Evolutionary conservation across 1,140 invertebrate genomes (phyloP).

Genomic region (Hyles vespertilio): DNA sequence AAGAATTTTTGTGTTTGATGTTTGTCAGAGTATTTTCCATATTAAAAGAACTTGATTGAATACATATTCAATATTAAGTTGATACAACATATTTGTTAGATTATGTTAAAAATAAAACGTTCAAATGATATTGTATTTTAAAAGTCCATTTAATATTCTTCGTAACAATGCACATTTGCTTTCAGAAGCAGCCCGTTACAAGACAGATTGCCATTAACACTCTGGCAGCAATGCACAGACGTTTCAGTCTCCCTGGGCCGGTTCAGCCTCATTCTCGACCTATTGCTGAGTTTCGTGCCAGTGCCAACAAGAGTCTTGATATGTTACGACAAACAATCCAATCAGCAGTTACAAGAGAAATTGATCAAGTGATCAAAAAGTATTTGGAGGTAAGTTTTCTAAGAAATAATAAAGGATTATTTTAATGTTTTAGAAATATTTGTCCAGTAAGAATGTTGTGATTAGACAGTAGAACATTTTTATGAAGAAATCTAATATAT

Average conservation of each 20-base stretch:
- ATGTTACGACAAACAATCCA: constrained; percentile 85
- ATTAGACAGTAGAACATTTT: too few relatives aligned
- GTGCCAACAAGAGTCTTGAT: constrained; percentile 84
- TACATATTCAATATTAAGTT: too few relatives aligned
- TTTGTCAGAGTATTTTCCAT: too few relatives aligned
- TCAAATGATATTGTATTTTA: too few relatives aligned
- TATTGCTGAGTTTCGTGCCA: constrained; percentile 73
- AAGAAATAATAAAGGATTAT: too few relatives aligned
- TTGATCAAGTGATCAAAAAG: constrained; percentile 84
- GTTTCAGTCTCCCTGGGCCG: constrained; percentile 74
- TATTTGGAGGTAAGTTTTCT: constrained; percentile 81
- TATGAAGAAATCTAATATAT: too few relatives aligned
- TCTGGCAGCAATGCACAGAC: constrained; percentile 75
- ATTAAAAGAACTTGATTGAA: too few relatives aligned
- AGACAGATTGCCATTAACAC: constrained; percentile 79
- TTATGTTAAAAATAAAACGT: too few relatives aligned
- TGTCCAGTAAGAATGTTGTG: too few relatives aligned
- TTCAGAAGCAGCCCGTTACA: constrained; percentile 78
- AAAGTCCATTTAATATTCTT: background rate
- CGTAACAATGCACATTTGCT: constrained; percentile 5
- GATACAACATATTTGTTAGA: too few relatives aligned
- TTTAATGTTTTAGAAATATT: too few relatives aligned
- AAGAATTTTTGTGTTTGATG: too few relatives aligned
- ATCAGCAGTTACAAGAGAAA: constrained; percentile 85
- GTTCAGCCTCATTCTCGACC: constrained; percentile 74